phyloP scores from a whole-genome alignment of 2,888 invertebrate genomes.

The Pammene fasciana region DNA sequence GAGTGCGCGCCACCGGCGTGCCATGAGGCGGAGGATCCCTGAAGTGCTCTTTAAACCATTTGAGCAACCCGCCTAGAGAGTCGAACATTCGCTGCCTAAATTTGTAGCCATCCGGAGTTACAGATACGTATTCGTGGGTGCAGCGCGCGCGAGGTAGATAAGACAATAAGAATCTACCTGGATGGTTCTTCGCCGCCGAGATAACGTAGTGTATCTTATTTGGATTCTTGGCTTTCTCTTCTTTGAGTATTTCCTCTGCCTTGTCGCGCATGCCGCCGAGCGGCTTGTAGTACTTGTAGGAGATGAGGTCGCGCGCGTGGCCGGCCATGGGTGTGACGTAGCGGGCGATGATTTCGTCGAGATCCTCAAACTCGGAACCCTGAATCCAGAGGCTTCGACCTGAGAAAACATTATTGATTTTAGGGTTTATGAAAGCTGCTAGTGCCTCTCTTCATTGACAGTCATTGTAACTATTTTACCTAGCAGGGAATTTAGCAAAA shows the following conservation, averaged over 20 bases:
- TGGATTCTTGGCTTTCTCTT: slow-evolving; percentile 94
- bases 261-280: slow-evolving; percentile 92
- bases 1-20: slow-evolving; percentile 87
- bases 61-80: slow-evolving; percentile 88
- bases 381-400: slow-evolving; percentile 91
- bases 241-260: slow-evolving; percentile 93
- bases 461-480: no score
- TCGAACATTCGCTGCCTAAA: slow-evolving; percentile 95
- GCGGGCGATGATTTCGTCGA: slow-evolving; percentile 99
- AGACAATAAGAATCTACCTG: slow-evolving; percentile 96
- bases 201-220: slow-evolving; percentile 95
- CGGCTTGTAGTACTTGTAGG: slow-evolving; percentile 94
- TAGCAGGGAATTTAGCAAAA: no score
- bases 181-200: slow-evolving; percentile 92
- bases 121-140: slow-evolving; percentile 95
- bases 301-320: slow-evolving; percentile 94
- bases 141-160: slow-evolving; percentile 94
- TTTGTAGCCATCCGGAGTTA: slow-evolving; percentile 95
- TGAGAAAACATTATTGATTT: slow-evolving; percentile 44
- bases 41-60: slow-evolving; percentile 99
- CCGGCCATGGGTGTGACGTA: slow-evolving; percentile 98
- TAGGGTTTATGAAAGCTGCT: background rate
- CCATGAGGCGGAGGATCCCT: slow-evolving; percentile 92
- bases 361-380: slow-evolving; percentile 97
- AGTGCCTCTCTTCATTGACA: no score